A percentile compares a stretch with the other conserved stretches of the same genome.
Conservation (phyloP, 2,888 invertebrate species). For the Lissonota sp. region DNA sequence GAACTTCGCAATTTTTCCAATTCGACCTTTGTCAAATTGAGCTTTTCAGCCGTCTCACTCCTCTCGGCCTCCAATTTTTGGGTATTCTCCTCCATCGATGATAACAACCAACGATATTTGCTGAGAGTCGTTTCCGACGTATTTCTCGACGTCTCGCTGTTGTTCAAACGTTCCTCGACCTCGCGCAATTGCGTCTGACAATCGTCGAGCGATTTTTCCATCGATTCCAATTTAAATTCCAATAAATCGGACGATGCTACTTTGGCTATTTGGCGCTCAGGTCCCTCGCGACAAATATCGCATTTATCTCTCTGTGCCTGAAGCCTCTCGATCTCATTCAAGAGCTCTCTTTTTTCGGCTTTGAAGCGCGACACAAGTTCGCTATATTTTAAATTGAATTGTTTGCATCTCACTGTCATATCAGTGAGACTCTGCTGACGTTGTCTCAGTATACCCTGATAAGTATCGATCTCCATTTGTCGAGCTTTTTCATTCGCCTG, state of each 20-base stretch:
- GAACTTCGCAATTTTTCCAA: constrained; percentile 71
- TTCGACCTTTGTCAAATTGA: constrained; percentile 65
- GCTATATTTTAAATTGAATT: constrained; percentile 70
- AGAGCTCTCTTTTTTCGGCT: constrained; percentile 69
- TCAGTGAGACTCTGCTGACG: constrained; percentile 71
- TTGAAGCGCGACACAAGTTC: constrained; percentile 69
- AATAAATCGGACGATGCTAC: constrained; percentile 36
- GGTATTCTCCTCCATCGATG: constrained; percentile 70
- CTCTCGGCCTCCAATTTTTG: constrained; percentile 71
- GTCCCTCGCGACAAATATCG: not conserved
- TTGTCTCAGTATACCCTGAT: constrained; percentile 73
- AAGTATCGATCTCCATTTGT: constrained; percentile 74
- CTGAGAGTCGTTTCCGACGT: constrained; percentile 68
- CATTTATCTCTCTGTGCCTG: constrained; percentile 33
- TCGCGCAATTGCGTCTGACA: constrained; percentile 66
- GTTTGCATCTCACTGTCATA: constrained; percentile 71
- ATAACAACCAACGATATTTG: constrained; percentile 70
- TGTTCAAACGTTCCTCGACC: constrained; percentile 69
- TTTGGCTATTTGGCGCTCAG: not conserved
- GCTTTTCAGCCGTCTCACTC: constrained; percentile 66
- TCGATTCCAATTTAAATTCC: constrained; percentile 67
- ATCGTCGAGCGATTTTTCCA: constrained; percentile 68
- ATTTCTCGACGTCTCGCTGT: constrained; percentile 69
- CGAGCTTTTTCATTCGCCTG: constrained; percentile 74
- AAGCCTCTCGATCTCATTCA: constrained; percentile 63